phyloP scores from a whole-genome alignment of 2,797 vertebrate genomes.

The Hylomyscus alleni region DNA sequence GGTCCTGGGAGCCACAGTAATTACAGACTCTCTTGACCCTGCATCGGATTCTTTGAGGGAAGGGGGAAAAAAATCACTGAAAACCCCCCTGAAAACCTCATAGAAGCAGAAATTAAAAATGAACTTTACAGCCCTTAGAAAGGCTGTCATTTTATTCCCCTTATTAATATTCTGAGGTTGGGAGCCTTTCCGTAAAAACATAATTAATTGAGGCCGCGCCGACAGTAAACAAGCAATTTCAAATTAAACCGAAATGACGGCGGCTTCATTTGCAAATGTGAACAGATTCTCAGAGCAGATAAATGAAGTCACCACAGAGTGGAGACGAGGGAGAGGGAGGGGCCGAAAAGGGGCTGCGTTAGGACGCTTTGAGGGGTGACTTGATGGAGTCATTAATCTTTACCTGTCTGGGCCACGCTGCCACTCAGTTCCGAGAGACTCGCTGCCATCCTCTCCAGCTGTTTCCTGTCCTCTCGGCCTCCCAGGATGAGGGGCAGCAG shows the following conservation, averaged over 20 bases:
- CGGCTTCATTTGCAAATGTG: slow-evolving; percentile 99
- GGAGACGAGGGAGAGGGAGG: slow-evolving; percentile 86
- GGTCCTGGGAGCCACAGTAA: slow-evolving; percentile 87
- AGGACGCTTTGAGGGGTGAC: slow-evolving; percentile 94
- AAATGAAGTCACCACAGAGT: slow-evolving; percentile 96
- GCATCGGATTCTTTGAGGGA: slow-evolving; percentile 84
- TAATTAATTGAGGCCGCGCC: slow-evolving; percentile 99
- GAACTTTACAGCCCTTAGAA: slow-evolving; percentile 97
- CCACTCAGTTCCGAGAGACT: slow-evolving; percentile 98
- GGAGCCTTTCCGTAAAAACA: slow-evolving; percentile 99
- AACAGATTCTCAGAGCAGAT: slow-evolving; percentile 99
- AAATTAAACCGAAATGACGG: slow-evolving; percentile 99
- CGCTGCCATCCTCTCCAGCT: slow-evolving; percentile 98
- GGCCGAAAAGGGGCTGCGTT: slow-evolving; percentile 84
- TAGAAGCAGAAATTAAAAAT: slow-evolving; percentile 97
- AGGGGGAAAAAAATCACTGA: slow-evolving; percentile 84
- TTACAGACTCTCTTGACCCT: slow-evolving; percentile 90
- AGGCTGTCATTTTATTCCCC: slow-evolving; percentile 99
- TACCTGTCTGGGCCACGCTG: slow-evolving; percentile 99
- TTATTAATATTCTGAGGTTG: slow-evolving; percentile 99
- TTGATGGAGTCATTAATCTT: slow-evolving; percentile 99
- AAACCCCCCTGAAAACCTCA: slow-evolving; percentile 89
- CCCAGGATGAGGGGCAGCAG: slow-evolving; percentile 98
- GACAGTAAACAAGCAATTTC: slow-evolving; percentile 99
- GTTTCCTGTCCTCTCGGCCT: slow-evolving; percentile 98